These are phyloP conservation scores for Stenichneumon culpator DNA, from an alignment of 2,888 invertebrate genomes.

Conservation along the genomic window DNA sequence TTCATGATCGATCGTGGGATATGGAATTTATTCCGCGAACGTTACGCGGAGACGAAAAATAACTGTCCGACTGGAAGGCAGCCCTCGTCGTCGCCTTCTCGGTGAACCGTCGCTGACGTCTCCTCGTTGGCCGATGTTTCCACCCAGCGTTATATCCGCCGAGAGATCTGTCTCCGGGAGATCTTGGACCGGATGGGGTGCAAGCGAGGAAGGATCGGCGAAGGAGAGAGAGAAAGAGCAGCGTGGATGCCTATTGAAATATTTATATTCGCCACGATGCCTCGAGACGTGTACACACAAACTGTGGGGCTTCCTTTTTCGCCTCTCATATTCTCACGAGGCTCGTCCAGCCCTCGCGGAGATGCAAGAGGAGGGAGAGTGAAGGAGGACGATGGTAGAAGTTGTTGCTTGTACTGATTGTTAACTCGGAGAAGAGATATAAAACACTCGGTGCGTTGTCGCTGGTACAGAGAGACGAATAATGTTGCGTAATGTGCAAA, in stretches of 20 bases:
- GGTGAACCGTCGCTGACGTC: background rate
- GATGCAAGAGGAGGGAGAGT: background rate
- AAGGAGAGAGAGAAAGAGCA: slow-evolving; percentile 18
- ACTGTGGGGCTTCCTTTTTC: slow-evolving; percentile 7
- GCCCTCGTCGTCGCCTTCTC: background rate
- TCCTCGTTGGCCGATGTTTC: slow-evolving; percentile 16
- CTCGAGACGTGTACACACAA: slow-evolving; percentile 22
- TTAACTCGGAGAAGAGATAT: slow-evolving; percentile 43
- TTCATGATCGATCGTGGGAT: slow-evolving; percentile 40
- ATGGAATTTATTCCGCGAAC: slow-evolving; percentile 37
- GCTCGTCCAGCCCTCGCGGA: slow-evolving; percentile 38
- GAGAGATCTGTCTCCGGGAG: slow-evolving; percentile 15
- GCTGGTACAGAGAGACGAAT: background rate
- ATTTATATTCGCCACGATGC: slow-evolving; percentile 51
- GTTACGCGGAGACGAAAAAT: slow-evolving; percentile 1
- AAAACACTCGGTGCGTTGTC: slow-evolving; percentile 19
- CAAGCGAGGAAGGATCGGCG: slow-evolving; percentile 17
- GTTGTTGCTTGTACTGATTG: slow-evolving; percentile 28
- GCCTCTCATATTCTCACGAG: slow-evolving; percentile 53
- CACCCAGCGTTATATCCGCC: slow-evolving; percentile 13
- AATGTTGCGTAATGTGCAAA: slow-evolving; percentile 18
- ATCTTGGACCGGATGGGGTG: background rate
- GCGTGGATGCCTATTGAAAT: slow-evolving; percentile 52
- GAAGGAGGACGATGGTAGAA: background rate
- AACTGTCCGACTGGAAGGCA: background rate